Base-by-base conservation (phyloP, 2,888 invertebrate genomes). In the Beris morrisii region DNA sequence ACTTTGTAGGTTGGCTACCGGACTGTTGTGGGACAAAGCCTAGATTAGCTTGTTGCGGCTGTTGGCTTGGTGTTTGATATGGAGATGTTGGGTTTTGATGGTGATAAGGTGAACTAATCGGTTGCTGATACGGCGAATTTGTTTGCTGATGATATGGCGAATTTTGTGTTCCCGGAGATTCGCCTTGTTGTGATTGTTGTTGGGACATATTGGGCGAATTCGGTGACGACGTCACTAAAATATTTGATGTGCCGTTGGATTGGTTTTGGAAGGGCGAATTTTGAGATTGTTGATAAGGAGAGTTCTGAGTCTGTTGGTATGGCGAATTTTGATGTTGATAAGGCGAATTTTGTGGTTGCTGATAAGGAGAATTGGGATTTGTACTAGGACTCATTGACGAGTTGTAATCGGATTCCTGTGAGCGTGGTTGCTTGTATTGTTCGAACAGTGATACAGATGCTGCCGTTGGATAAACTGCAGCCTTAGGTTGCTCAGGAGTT, bases 391-490 rank as follows among this genome's bases (percentile, higher is more conserved):
- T 82, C 73, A 85, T 77, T 7, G 83, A 79, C 4, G 83, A 81
- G 72, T 84, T 86, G 69, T 86, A 86, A 28, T 85, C 81, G 0
- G 81, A 80, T 68, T 81, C 86, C 70, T 85, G 84, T 30, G 79
- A 79, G 56, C 83, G 82, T 2, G 81, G 78, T 54, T 84, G 80
- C 73, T 86, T 86, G 31, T 81, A 80, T 22, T 86, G 84, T 71
- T 89, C 89, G 71, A 88, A 88, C 9, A 76, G 75, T 12, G 78
- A 77, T 38, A 80, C 56, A 7, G 70, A 59, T 13, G 70, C 64
- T 15, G 66, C 28, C 12, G 54, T 58, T 4, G 67, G 43, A 55
- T 63, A 68, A 4, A 44, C 54, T 0, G 79, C 78, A 3, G 78
- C 77, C 65, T 80, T 80, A 6, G 78, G 79, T 9, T 52, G 9